These are phyloP conservation scores for Elgaria multicarinata DNA, from an alignment of 2,113 vertebrate species.

Conservation along the genomic window DNA sequence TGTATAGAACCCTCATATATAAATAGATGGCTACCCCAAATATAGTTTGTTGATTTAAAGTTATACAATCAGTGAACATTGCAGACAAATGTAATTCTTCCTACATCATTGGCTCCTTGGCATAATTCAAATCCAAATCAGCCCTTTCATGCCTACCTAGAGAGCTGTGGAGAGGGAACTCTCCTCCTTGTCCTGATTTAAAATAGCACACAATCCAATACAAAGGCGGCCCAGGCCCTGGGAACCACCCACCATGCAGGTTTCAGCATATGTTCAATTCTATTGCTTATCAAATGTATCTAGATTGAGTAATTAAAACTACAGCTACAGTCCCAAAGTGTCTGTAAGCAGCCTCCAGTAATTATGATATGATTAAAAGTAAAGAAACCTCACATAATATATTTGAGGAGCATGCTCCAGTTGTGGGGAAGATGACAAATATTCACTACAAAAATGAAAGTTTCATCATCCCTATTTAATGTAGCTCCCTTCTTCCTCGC, in stretches of 20 bases:
- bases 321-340: not conserved
- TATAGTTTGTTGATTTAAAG: not conserved
- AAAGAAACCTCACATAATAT: not conserved
- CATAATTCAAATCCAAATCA: not conserved
- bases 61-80: not conserved
- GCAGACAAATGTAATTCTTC: not conserved
- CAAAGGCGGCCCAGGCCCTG: not conserved
- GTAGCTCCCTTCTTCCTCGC: not conserved
- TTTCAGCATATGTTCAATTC: not conserved
- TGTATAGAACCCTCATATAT: not conserved
- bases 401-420: not conserved
- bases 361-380: slow-evolving; percentile 12
- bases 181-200: not conserved
- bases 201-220: slow-evolving; percentile 2
- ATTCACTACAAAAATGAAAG: not conserved
- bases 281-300: slow-evolving; percentile 4
- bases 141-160: not conserved
- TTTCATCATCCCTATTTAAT: not conserved
- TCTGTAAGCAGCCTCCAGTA: not conserved
- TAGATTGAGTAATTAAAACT: slow-evolving; percentile 6
- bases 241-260: not conserved
- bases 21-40: not conserved
- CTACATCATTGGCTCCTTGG: not conserved
- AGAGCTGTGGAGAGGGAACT: not conserved
- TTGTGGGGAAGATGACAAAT: not conserved